Percentiles rank a stretch among this genome's conserved stretches.
These are phyloP conservation scores for Conger conger DNA, from an alignment of 2,113 vertebrate genomes.

Conservation along the genomic window DNA sequence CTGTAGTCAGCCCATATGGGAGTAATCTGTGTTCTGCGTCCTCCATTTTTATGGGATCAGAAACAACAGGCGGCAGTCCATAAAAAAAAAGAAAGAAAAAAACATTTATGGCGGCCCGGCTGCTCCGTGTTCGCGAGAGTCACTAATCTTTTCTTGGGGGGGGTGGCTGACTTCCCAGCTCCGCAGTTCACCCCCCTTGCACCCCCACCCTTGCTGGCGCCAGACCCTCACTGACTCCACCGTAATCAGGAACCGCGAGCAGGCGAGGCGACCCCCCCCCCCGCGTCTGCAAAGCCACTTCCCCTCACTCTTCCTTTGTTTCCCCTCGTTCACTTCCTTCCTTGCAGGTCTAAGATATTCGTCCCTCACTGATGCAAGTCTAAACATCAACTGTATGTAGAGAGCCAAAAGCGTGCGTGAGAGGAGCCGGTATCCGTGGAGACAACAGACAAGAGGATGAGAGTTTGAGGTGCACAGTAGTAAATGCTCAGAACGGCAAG, in stretches of 20 bases:
- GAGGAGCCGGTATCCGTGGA: slow-evolving; percentile 39
- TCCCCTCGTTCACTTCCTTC: slow-evolving; percentile 69
- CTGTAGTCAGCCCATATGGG: slow-evolving; percentile 41
- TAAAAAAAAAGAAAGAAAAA: not conserved
- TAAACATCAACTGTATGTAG: slow-evolving; percentile 66
- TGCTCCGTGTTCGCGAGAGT: not conserved
- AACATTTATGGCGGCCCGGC: not conserved
- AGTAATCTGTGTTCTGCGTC: slow-evolving; percentile 48
- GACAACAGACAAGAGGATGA: slow-evolving; percentile 18
- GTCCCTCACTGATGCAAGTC: slow-evolving; percentile 55
- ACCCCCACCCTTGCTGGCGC: slow-evolving; percentile 57
- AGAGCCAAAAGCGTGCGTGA: slow-evolving; percentile 59
- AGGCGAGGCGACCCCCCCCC: slow-evolving; percentile 43
- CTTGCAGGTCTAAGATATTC: slow-evolving; percentile 66
- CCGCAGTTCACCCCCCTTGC: slow-evolving; percentile 36
- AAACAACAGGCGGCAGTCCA: slow-evolving; percentile 46
- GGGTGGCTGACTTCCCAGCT: slow-evolving; percentile 18
- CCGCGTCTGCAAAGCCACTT: slow-evolving; percentile 37
- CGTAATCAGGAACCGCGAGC: slow-evolving; percentile 51
- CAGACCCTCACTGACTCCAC: slow-evolving; percentile 50
- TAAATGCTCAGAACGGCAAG: slow-evolving; percentile 67
- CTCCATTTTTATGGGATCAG: slow-evolving; percentile 59
- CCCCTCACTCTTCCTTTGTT: slow-evolving; percentile 73
- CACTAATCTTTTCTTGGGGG: slow-evolving; percentile 7
- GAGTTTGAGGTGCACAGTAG: slow-evolving; percentile 48